Base-by-base conservation (phyloP, 1,140 invertebrate genomes). In the Dryas iulia region DNA sequence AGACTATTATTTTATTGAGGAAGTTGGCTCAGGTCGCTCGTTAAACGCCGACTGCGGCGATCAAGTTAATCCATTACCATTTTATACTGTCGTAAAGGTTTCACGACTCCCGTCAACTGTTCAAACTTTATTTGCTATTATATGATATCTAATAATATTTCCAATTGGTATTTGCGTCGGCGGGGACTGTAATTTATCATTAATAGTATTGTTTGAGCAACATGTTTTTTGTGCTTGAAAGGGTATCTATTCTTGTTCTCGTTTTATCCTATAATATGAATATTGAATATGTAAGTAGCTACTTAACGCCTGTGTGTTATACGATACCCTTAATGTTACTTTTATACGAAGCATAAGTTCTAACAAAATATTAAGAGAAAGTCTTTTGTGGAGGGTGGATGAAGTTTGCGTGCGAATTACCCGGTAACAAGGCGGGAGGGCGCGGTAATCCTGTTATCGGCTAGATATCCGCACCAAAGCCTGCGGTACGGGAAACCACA, bases 1-100 rank as follows among this genome's bases (percentile, higher is more conserved):
- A 81, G 78, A 79, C 76, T 79, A 84, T 84, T 80, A 87, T 87
- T 90, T 91, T 89, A 91, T 91, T 88, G 87, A 87, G 87, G 89
- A 89, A 89, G 86, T 88, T 79, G 74, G 79, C 83, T 75, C 83
- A 73, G 79, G 81, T 72, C 79, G 83, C 77, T 86, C 88, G 86
- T 89, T 88, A 87, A 89, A 81, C 76, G 72, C 62, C 81, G 80
- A 74, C 81, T 81, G 76, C 66, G 78, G 78, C 82, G 82, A 87
- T 88, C 83, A 81, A 86, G 73, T 89, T 87, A 83, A 88, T 89
- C 84, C 86, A 88, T 89, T 89, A 89, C 79, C 71, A 84, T 89
- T 89, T 91, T 89, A 91, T 91, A 84, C 66, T 77, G 78, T 84
- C 87, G 79, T 91, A 89, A 91, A 91, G 75, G 79, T 83, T 87